phyloP scores from a whole-genome alignment of 2,797 vertebrate genomes.

The Xenentodon cancila region DNA sequence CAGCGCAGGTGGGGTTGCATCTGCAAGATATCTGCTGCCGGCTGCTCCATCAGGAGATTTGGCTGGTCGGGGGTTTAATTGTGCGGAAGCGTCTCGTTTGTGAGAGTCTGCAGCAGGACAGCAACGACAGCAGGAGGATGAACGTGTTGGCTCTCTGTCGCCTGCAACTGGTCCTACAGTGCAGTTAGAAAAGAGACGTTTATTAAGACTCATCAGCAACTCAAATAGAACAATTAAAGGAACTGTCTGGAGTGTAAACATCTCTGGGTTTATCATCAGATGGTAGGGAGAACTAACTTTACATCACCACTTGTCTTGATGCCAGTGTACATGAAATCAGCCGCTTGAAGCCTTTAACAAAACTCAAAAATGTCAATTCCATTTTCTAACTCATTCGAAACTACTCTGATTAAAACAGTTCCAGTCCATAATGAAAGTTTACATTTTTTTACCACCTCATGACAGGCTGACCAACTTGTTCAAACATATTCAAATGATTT shows the following conservation, averaged over 20 bases:
- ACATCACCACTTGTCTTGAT: no score
- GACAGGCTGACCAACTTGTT: no score
- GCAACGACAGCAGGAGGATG: slow-evolving; percentile 25
- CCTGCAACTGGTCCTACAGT: slow-evolving; percentile 29
- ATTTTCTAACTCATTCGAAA: no score
- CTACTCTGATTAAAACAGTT: no score
- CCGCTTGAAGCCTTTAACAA: no score
- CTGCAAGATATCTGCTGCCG: slow-evolving; percentile 59
- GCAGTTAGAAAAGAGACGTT: slow-evolving; percentile 4
- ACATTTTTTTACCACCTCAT: no score
- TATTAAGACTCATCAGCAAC: not conserved
- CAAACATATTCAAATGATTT: not conserved
- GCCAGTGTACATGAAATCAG: no score
- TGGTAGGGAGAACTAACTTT: no score
- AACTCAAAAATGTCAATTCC: no score
- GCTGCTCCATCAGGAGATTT: slow-evolving; percentile 21
- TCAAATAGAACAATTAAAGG: not conserved
- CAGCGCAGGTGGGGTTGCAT: slow-evolving; percentile 30
- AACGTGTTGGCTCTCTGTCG: not conserved
- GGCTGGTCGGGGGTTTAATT: slow-evolving; percentile 24
- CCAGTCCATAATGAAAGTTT: no score
- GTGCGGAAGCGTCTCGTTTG: slow-evolving; percentile 5
- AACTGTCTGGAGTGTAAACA: no score
- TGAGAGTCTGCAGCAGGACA: slow-evolving; percentile 39
- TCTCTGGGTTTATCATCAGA: no score